Conservation (phyloP, 2,113 vertebrate species). For the Rhynchomys soricoides region DNA sequence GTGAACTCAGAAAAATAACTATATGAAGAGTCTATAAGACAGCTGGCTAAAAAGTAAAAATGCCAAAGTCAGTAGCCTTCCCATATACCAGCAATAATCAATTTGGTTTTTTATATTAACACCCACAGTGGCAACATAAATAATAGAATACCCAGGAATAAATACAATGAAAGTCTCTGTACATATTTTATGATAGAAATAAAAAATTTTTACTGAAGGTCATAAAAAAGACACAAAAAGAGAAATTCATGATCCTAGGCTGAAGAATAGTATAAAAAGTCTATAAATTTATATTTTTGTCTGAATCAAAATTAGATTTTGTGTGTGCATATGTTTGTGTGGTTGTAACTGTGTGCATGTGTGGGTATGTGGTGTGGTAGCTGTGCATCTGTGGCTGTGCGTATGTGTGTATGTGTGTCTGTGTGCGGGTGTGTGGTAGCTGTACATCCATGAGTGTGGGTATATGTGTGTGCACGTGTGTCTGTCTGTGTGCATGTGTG, state of each 20-base stretch:
- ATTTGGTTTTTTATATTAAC: not conserved
- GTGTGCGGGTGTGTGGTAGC: not conserved
- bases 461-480: not conserved
- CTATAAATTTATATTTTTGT: not conserved
- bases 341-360: not conserved
- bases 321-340: not conserved
- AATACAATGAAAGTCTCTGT: not conserved
- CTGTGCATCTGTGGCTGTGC: not conserved
- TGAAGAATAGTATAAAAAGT: slow-evolving; percentile 9
- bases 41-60: not conserved
- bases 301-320: not conserved
- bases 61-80: not conserved
- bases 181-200: not conserved
- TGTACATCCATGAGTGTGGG: not conserved
- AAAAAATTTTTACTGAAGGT: not conserved
- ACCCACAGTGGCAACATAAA: not conserved
- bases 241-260: not conserved
- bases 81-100: not conserved
- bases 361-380: not conserved
- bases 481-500: not conserved
- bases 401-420: not conserved
- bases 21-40: not conserved
- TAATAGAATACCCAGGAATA: not conserved
- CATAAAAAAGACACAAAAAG: not conserved
- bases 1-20: not conserved